phyloP scores from a whole-genome alignment of 35 echinoderm and acorn worm genomes.

The Strongylocentrotus purpuratus region DNA sequence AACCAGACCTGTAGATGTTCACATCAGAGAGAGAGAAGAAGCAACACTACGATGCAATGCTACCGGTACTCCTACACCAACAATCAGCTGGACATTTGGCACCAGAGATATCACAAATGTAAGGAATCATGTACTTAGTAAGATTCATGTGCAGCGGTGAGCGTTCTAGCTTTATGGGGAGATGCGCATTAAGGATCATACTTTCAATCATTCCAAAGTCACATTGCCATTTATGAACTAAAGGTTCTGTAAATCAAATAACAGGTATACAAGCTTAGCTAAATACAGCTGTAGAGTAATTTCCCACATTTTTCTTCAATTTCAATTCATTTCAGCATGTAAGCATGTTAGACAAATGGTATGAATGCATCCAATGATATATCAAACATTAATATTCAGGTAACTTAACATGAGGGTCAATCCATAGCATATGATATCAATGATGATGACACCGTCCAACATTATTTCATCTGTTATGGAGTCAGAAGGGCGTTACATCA shows the following conservation, averaged over 20 bases:
- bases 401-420: no score
- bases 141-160: neutral
- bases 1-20: constrained; percentile 47
- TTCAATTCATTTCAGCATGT: neutral
- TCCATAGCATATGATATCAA: no score
- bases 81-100: constrained; percentile 62
- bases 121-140: neutral
- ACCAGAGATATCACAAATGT: constrained; percentile 31
- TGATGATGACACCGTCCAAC: no score
- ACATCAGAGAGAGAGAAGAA: constrained; percentile 40
- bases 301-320: neutral
- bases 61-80: constrained; percentile 62
- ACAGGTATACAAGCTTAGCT: no score
- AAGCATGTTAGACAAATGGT: neutral
- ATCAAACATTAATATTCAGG: neutral
- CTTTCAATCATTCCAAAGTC: no score
- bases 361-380: neutral
- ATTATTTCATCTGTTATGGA: no score
- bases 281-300: no score
- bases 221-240: no score
- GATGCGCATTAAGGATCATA: no score
- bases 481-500: no score
- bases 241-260: neutral
- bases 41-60: constrained; percentile 68
- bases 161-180: no score